These are phyloP conservation scores for Chrysotoxum bicinctum DNA, from an alignment of 2,888 invertebrate genomes.

Conservation along the genomic window DNA sequence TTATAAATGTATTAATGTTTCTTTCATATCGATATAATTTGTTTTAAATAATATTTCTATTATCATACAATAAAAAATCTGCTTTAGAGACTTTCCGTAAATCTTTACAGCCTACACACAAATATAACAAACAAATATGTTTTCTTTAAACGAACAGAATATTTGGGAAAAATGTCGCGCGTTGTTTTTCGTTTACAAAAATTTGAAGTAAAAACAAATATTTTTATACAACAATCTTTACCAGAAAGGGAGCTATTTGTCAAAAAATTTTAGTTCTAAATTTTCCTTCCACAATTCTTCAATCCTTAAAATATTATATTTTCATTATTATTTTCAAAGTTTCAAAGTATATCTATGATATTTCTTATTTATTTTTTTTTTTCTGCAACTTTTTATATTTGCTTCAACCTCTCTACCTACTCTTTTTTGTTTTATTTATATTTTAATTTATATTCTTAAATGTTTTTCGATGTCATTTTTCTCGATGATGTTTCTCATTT, in stretches of 20 bases:
- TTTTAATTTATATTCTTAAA: constrained; percentile 24
- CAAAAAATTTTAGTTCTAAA: background rate
- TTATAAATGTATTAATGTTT: background rate
- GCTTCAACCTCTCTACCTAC: constrained; percentile 66
- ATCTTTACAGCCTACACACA: constrained; percentile 31
- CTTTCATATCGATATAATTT: background rate
- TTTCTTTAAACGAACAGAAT: background rate
- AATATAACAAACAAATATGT: constrained; percentile 5
- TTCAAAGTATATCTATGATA: background rate
- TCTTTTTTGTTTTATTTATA: constrained; percentile 38
- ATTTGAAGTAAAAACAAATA: background rate
- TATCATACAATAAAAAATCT: constrained; percentile 28
- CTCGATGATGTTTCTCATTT: constrained; percentile 8
- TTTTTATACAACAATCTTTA: background rate
- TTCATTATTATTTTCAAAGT: constrained; percentile 10
- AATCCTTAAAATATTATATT: background rate
- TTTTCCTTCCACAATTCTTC: constrained; percentile 17
- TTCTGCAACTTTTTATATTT: constrained; percentile 54
- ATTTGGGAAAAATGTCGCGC: background rate
- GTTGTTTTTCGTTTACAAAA: background rate
- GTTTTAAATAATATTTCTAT: constrained; percentile 9
- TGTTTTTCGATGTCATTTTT: constrained; percentile 1
- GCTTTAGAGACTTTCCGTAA: constrained; percentile 40
- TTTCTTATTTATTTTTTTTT: background rate
- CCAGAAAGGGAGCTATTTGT: constrained; percentile 64